Evolutionary conservation across 2,797 vertebrate species (phyloP).

Genomic region (Scomberomorus guttatus): DNA sequence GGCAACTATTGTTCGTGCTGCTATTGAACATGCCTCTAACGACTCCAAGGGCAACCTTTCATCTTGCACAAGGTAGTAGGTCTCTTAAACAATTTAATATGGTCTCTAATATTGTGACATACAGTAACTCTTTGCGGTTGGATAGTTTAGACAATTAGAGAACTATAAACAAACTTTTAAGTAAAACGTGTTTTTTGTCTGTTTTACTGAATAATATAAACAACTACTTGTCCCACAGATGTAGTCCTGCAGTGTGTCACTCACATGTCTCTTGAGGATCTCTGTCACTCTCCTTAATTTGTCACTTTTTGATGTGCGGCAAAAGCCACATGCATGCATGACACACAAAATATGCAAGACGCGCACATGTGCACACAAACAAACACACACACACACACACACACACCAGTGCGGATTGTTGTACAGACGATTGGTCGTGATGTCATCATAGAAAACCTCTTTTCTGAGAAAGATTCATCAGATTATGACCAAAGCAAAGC

Average conservation of each 20-base stretch:
- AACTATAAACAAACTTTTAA: background rate
- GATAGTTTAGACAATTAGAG: background rate
- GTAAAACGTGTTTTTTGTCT: background rate
- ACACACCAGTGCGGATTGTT: slow-evolving; percentile 54
- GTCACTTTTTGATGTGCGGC: slow-evolving; percentile 41
- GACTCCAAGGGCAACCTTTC: slow-evolving; percentile 85
- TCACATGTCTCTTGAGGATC: slow-evolving; percentile 27
- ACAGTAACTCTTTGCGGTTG: background rate
- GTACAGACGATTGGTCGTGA: slow-evolving; percentile 61
- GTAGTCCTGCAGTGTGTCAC: background rate
- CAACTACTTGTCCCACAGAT: background rate
- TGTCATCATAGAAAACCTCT: slow-evolving; percentile 77
- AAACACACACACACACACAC: slow-evolving; percentile 6
- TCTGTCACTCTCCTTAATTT: slow-evolving; percentile 41
- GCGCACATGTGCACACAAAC: background rate
- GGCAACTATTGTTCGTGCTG: slow-evolving; percentile 84
- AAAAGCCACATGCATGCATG: slow-evolving; percentile 36
- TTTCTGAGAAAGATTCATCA: slow-evolving; percentile 81
- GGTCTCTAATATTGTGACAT: slow-evolving; percentile 27
- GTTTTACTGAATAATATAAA: background rate
- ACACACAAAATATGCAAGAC: slow-evolving; percentile 24
- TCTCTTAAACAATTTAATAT: slow-evolving; percentile 60
- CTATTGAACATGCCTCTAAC: slow-evolving; percentile 82
- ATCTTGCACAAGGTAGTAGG: slow-evolving; percentile 75
- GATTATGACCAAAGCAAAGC: slow-evolving; percentile 80